Evolutionary conservation across 2,888 invertebrate species (phyloP).

Genomic region (Synergus itoensis): DNA sequence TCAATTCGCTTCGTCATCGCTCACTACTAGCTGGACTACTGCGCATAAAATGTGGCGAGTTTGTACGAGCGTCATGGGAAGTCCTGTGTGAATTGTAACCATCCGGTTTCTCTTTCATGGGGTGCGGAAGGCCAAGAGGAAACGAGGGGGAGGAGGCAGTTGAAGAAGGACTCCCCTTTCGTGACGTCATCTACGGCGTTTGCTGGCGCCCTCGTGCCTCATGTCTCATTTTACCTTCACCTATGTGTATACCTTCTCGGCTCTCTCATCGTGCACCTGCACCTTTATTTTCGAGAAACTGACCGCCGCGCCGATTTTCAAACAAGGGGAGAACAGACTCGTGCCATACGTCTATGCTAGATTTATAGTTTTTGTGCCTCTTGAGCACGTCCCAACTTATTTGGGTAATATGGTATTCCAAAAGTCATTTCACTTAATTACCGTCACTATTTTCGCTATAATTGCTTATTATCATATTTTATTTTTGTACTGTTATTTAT

Average conservation of each 20-base stretch:
- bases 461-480: neutral
- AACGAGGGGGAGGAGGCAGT: slow-evolving; percentile 53
- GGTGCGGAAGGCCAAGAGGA: slow-evolving; percentile 51
- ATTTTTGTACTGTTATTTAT: too few species aligned
- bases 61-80: slow-evolving; percentile 62
- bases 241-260: slow-evolving; percentile 5
- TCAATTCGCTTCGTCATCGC: slow-evolving; percentile 6
- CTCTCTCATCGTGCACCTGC: slow-evolving; percentile 35
- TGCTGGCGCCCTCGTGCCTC: slow-evolving; percentile 29
- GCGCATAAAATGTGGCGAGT: slow-evolving; percentile 44
- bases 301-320: slow-evolving; percentile 20
- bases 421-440: neutral
- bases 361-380: slow-evolving; percentile 27
- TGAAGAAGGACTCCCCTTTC: slow-evolving; percentile 59
- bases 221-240: slow-evolving; percentile 38
- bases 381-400: neutral
- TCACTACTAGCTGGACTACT: slow-evolving; percentile 42
- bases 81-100: slow-evolving; percentile 63
- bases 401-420: neutral
- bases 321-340: slow-evolving; percentile 32
- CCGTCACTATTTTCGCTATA: neutral
- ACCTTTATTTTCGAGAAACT: slow-evolving; percentile 34
- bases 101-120: slow-evolving; percentile 68
- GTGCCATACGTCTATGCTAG: slow-evolving; percentile 34
- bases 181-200: slow-evolving; percentile 59